Conservation (phyloP, 2,797 vertebrate species). For the Tragopan temminckii region DNA sequence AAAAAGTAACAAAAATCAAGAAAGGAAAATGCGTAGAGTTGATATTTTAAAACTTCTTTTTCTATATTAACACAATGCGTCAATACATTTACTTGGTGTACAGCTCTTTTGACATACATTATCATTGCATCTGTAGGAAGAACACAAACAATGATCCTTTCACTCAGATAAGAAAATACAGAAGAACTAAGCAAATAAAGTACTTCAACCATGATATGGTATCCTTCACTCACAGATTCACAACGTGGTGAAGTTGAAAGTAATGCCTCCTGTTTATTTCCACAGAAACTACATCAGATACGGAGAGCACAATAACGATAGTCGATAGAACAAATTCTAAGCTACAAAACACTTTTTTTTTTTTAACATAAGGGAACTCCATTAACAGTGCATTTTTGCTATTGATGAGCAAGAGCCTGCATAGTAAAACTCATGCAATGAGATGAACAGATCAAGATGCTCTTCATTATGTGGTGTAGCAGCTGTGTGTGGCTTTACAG, state of each 20-base stretch:
- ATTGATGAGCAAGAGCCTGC: background rate
- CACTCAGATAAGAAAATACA: background rate
- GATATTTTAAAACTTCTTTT: background rate
- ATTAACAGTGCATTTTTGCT: background rate
- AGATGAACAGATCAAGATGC: background rate
- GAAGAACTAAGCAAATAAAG: background rate
- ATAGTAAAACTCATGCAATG: no score
- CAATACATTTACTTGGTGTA: background rate
- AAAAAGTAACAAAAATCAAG: background rate
- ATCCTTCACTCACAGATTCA: background rate
- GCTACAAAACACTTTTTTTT: background rate
- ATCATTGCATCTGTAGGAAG: background rate
- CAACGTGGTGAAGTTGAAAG: background rate
- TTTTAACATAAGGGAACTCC: no score
- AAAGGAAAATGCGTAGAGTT: background rate
- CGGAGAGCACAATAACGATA: background rate
- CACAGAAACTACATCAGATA: background rate
- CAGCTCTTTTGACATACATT: background rate
- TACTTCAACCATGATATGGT: background rate
- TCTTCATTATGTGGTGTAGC: background rate
- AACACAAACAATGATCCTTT: background rate
- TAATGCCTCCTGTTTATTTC: background rate
- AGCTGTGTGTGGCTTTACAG: background rate
- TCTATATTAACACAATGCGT: background rate
- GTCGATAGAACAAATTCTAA: background rate